Evolutionary conservation across 2,797 vertebrate genomes (phyloP).

Genomic region (Erethizon dorsatum): DNA sequence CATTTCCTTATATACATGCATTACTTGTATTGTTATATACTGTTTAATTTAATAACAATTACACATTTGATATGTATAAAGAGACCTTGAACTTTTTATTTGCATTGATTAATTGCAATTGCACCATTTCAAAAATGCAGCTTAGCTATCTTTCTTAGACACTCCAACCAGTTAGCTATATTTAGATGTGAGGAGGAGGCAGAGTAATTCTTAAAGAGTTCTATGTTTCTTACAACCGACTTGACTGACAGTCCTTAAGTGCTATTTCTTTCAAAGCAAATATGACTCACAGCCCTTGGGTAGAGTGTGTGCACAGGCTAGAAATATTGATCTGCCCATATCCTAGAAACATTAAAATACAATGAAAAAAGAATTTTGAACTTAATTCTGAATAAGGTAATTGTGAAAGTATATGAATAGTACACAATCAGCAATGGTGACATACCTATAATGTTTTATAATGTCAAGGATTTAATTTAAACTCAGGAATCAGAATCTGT

Average conservation of each 20-base stretch:
- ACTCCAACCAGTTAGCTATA: slow-evolving; percentile 86
- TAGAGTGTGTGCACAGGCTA: slow-evolving; percentile 70
- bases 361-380: slow-evolving; percentile 80
- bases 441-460: slow-evolving; percentile 45
- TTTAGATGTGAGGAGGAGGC: slow-evolving; percentile 88
- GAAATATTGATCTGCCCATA: slow-evolving; percentile 87
- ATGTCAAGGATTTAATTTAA: slow-evolving; percentile 68
- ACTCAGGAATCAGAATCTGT: slow-evolving; percentile 68
- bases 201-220: slow-evolving; percentile 88
- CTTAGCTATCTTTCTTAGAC: slow-evolving; percentile 83
- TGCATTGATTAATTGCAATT: slow-evolving; percentile 86
- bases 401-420: slow-evolving; percentile 38
- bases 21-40: neutral
- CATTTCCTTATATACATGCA: neutral
- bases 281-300: slow-evolving; percentile 87
- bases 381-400: slow-evolving; percentile 84
- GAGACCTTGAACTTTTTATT: slow-evolving; percentile 80
- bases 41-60: slow-evolving; percentile 56
- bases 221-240: slow-evolving; percentile 87
- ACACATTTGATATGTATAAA: slow-evolving; percentile 21
- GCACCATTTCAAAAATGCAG: slow-evolving; percentile 77
- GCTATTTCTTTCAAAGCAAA: slow-evolving; percentile 88
- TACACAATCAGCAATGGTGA: slow-evolving; percentile 54
- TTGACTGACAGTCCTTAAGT: slow-evolving; percentile 89
- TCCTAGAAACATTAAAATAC: slow-evolving; percentile 80